Conservation (phyloP, 2,888 invertebrate species). For the Xylocampa areola region DNA sequence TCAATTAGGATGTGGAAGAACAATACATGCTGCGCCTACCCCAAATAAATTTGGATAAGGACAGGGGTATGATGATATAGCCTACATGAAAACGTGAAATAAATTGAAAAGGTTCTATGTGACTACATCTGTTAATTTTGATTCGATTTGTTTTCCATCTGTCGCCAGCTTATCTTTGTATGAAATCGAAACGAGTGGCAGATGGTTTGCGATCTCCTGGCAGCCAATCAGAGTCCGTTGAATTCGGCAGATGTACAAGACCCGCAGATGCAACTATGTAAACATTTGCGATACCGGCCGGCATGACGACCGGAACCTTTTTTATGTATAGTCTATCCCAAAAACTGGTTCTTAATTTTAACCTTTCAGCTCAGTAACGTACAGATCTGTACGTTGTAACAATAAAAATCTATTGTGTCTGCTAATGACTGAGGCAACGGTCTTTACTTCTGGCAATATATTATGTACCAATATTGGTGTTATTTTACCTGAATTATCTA, state of each 20-base stretch:
- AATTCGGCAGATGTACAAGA: constrained; percentile 52
- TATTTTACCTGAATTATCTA: constrained; percentile 5
- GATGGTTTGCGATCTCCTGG: constrained; percentile 51
- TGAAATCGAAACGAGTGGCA: constrained; percentile 55
- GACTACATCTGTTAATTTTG: constrained; percentile 23
- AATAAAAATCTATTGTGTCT: no score
- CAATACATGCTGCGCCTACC: no score
- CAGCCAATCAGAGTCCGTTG: constrained; percentile 43
- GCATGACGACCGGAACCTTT: constrained; percentile 16
- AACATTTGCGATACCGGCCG: constrained; percentile 40
- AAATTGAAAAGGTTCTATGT: no score
- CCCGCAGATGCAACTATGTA: constrained; percentile 51
- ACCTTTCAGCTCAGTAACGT: constrained; percentile 1
- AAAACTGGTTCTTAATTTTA: constrained; percentile 3
- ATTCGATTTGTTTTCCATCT: constrained; percentile 41
- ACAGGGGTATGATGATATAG: no score
- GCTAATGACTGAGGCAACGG: no score
- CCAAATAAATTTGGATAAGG: no score
- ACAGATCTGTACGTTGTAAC: no score
- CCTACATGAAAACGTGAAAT: constrained; percentile 5
- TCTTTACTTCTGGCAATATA: no score
- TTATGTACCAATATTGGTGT: constrained; percentile 4
- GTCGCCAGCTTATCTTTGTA: constrained; percentile 47
- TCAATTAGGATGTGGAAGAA: no score
- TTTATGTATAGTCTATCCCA: constrained; percentile 14